Conservation (phyloP, 2,113 vertebrate species). For the Cinclus mexicanus region DNA sequence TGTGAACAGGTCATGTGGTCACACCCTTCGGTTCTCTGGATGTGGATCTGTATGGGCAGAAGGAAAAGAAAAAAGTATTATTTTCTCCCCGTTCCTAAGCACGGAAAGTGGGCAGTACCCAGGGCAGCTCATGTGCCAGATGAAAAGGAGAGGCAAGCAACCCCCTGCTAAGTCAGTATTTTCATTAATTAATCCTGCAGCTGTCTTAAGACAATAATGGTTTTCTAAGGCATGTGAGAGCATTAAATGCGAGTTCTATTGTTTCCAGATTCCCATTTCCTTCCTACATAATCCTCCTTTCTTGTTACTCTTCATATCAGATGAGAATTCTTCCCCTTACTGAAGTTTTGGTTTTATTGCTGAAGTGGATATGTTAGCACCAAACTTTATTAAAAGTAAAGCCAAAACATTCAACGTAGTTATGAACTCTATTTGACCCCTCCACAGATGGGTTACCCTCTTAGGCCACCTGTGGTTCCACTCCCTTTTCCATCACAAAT, state of each 20-base stretch:
- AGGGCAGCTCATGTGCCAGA: background rate
- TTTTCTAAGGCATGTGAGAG: background rate
- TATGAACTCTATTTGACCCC: background rate
- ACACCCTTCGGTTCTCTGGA: conserved; percentile 96
- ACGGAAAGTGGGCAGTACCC: background rate
- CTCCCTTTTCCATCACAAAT: background rate
- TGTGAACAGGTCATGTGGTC: conserved; percentile 98
- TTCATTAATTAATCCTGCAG: background rate
- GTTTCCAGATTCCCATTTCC: background rate
- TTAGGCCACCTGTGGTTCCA: background rate
- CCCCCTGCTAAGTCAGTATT: background rate
- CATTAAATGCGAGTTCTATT: background rate
- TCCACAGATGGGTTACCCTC: background rate
- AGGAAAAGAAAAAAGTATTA: background rate
- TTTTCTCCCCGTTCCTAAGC: background rate
- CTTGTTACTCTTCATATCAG: background rate
- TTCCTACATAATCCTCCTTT: background rate
- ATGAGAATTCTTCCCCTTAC: background rate
- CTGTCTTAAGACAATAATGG: background rate
- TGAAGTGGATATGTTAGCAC: background rate
- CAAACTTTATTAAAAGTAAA: background rate
- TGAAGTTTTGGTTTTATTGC: background rate
- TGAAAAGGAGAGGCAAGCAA: background rate
- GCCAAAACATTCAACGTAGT: background rate
- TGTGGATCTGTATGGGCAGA: conserved; percentile 85